These are phyloP conservation scores for Drosophila vallismaia DNA, from an alignment of 2,888 invertebrate species.

Conservation along the genomic window DNA sequence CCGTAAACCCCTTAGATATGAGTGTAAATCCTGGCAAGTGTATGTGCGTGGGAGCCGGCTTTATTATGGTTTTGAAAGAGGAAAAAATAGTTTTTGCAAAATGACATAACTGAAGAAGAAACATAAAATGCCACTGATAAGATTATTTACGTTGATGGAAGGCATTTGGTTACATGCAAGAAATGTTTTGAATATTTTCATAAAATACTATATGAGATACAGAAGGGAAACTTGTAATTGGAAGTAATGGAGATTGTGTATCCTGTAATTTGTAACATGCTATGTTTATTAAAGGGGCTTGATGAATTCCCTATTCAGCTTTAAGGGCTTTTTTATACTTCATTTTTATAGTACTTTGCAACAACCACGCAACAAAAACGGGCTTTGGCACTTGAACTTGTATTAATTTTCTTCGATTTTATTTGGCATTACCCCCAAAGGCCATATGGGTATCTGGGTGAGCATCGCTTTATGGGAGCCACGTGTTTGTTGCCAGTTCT, in stretches of 20 bases:
- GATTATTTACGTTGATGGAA: slow-evolving; percentile 24
- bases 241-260: not conserved
- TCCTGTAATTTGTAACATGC: not conserved
- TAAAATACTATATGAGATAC: slow-evolving; percentile 5
- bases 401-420: slow-evolving; percentile 23
- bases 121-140: slow-evolving; percentile 22
- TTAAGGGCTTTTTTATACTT: not conserved
- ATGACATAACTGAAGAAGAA: slow-evolving; percentile 25
- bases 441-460: slow-evolving; percentile 69
- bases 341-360: not conserved
- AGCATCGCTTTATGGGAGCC: slow-evolving; percentile 70
- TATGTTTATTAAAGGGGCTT: not conserved
- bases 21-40: slow-evolving; percentile 34
- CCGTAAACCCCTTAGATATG: slow-evolving; percentile 9
- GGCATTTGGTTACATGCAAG: slow-evolving; percentile 9
- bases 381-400: not conserved
- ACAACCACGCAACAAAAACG: not conserved
- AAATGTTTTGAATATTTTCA: slow-evolving; percentile 7
- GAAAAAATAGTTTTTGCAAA: slow-evolving; percentile 25
- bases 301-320: not conserved
- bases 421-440: slow-evolving; percentile 14
- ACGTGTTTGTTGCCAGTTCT: slow-evolving; percentile 50
- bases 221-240: not conserved
- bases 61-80: slow-evolving; percentile 29
- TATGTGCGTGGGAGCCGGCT: slow-evolving; percentile 32